These are phyloP conservation scores for Tachystola acroxantha DNA, from an alignment of 2,888 invertebrate genomes.

Conservation along the genomic window DNA sequence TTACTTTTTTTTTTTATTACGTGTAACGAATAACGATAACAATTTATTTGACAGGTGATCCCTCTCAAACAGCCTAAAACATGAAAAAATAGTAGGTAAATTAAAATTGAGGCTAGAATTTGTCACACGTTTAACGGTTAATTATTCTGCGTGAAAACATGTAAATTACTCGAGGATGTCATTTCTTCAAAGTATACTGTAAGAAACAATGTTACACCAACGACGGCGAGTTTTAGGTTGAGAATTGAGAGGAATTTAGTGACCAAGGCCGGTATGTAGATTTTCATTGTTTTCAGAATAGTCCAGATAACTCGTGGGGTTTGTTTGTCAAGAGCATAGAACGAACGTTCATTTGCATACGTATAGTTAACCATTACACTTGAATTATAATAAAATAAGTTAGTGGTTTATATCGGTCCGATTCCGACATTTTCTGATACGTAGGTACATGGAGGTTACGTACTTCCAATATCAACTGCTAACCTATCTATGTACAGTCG, in stretches of 20 bases:
- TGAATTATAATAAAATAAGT: no score
- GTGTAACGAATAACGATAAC: no score
- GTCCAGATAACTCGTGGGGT: neutral
- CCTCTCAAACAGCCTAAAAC: slow-evolving; percentile 29
- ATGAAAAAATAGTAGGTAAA: slow-evolving; percentile 47
- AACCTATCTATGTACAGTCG: no score
- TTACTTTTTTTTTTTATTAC: no score
- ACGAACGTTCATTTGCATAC: no score
- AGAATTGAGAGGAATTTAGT: slow-evolving; percentile 9
- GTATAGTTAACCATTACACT: no score
- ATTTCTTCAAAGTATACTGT: slow-evolving; percentile 33
- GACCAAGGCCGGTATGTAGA: slow-evolving; percentile 8
- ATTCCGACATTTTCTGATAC: no score
- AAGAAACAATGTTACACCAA: slow-evolving; percentile 31
- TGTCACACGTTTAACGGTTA: slow-evolving; percentile 55
- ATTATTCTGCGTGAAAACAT: slow-evolving; percentile 59
- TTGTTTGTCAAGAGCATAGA: neutral
- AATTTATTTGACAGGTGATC: no score
- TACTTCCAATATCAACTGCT: no score
- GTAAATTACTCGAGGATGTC: slow-evolving; percentile 51
- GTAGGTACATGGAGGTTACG: no score
- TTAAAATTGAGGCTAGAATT: slow-evolving; percentile 55
- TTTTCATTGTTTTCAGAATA: neutral
- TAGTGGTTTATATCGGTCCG: no score
- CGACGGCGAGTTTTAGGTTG: slow-evolving; percentile 20